Conservation (phyloP, 2,797 vertebrate species). For the Sebastes steindachneri region DNA sequence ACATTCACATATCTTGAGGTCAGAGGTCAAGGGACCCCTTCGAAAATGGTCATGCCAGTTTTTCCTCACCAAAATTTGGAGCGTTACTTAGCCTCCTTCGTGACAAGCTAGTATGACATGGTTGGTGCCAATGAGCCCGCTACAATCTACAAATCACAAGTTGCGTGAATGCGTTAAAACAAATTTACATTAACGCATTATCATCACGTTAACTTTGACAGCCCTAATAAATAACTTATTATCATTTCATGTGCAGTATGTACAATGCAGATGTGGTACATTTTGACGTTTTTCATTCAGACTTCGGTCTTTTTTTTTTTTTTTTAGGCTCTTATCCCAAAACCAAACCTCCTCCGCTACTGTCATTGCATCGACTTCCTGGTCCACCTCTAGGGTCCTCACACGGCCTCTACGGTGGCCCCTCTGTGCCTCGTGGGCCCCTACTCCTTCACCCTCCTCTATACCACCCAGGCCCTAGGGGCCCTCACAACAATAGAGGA, state of each 20-base stretch:
- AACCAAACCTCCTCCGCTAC: conserved; percentile 78
- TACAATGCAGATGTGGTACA: neutral
- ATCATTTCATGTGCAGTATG: neutral
- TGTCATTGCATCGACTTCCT: conserved; percentile 77
- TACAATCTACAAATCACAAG: too few species aligned
- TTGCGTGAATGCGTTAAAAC: too few species aligned
- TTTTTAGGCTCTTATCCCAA: conserved; percentile 74
- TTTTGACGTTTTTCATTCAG: neutral
- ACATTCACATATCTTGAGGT: too few species aligned
- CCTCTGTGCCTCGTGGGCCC: conserved; percentile 46
- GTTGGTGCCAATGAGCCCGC: too few species aligned
- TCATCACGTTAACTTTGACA: too few species aligned
- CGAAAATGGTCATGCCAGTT: too few species aligned
- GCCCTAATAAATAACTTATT: too few species aligned
- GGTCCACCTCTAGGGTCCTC: conserved; percentile 57
- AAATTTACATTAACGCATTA: too few species aligned
- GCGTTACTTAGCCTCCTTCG: too few species aligned
- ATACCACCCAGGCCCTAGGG: conserved; percentile 51
- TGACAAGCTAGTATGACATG: too few species aligned
- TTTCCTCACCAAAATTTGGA: too few species aligned
- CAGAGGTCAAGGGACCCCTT: too few species aligned
- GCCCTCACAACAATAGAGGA: conserved; percentile 50
- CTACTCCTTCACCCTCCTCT: conserved; percentile 54
- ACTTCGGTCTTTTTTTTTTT: neutral
- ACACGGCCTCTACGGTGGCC: conserved; percentile 46